Evolutionary conservation across 2,113 vertebrate genomes (phyloP).

Genomic region (Nestor notabilis): DNA sequence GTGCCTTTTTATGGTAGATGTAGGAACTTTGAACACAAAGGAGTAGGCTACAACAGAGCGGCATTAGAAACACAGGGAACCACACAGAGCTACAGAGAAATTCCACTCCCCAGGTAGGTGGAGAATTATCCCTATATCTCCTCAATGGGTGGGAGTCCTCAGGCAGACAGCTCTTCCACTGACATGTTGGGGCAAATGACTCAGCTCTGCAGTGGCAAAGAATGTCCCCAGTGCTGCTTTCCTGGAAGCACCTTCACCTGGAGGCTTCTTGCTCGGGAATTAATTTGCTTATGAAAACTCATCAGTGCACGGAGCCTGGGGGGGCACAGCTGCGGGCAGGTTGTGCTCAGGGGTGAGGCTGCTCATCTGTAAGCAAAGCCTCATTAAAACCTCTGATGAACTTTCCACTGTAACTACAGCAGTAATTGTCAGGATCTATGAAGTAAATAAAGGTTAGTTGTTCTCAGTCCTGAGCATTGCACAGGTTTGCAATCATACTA

Average conservation of each 20-base stretch:
- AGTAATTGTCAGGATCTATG: background rate
- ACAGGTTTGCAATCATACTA: background rate
- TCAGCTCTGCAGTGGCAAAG: background rate
- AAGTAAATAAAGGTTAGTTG: background rate
- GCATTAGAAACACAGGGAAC: background rate
- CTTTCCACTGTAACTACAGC: background rate
- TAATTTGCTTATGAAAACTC: conserved; percentile 3
- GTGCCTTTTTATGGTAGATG: background rate
- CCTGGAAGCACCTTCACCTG: conserved; percentile 1
- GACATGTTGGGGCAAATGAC: background rate
- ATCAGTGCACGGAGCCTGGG: background rate
- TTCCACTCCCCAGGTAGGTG: background rate
- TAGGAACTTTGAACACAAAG: background rate
- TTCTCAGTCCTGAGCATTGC: background rate
- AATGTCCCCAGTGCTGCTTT: background rate
- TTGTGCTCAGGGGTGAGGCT: background rate
- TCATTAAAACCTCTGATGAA: background rate
- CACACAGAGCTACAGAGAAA: background rate
- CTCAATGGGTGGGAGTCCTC: background rate
- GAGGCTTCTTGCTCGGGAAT: background rate
- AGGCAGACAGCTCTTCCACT: background rate
- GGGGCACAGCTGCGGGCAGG: background rate
- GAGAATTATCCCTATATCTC: background rate
- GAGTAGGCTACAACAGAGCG: background rate
- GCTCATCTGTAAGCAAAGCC: background rate